Base-by-base conservation (phyloP, 2,113 vertebrate genomes). In the Gulo gulo region DNA sequence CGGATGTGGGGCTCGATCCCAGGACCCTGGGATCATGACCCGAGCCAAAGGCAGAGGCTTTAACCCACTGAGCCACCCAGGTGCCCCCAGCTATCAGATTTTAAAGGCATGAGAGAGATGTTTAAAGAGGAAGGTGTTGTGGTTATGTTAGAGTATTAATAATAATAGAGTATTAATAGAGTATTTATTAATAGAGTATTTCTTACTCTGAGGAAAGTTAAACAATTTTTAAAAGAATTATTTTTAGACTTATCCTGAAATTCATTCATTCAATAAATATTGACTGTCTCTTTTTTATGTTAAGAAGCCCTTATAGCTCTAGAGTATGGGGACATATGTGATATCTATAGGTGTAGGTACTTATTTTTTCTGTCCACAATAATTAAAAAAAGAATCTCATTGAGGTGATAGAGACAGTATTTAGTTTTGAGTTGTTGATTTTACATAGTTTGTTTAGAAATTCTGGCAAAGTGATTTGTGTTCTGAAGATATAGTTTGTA, bases 231-330 rank as follows among this genome's bases (percentile, higher is more conserved):
- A 52, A 90, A 34, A 42, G 3, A 86, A 85, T 3, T 39, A 59
- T 61, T 81, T 95, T 81, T 71, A 95, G 2, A 55, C 16, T 79
- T 96, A 78, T 34, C 47, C n/a, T 74, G n/a, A 79, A 95, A 86
- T 26, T 61, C 8, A 86, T 78, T 81, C 34, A 78, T 80, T 97
- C 67, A 92, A 57, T 69, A 95, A 45, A 39, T 94, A 73, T 76
- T 95, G 87, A n/a, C 29, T 50, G 16, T 39, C 67, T 18, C 39
- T 21, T 80, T 86, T 74, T 95, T 23, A 34, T 80, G 13, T 82
- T 89, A 65, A 83, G 87, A 93, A 39, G 29, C 59, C 9, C 84
- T 80, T 74, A 11, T 65, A 69, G 69, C 1, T 93, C 26, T 74
- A 1, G 47, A 57, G 12, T 47, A 36, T 34, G 9, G 91, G 39